phyloP scores from a whole-genome alignment of 2,797 vertebrate species.

The Adrianichthys oophorus region DNA sequence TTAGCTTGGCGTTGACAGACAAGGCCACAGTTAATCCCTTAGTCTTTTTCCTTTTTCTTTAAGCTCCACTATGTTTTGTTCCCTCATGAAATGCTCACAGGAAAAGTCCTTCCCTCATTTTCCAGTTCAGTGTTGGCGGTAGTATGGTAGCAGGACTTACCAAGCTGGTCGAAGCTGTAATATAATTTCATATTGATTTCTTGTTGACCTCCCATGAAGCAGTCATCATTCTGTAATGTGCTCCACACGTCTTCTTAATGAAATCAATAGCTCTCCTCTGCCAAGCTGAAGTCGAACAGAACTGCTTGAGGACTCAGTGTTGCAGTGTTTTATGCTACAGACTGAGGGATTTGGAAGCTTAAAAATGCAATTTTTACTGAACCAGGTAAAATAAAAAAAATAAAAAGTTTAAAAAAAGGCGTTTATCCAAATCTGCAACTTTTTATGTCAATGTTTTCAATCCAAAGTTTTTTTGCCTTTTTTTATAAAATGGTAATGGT shows the following conservation, averaged over 20 bases:
- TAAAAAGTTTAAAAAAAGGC: too few species aligned
- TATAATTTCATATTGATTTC: constrained; percentile 86
- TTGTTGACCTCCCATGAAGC: constrained; percentile 86
- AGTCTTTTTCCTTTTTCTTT: constrained; percentile 15
- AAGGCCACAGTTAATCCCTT: constrained; percentile 43
- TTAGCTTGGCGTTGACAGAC: constrained; percentile 29
- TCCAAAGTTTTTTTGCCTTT: neutral
- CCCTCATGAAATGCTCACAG: constrained; percentile 42
- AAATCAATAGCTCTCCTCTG: constrained; percentile 79
- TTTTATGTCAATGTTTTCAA: constrained; percentile 11
- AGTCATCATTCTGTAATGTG: constrained; percentile 85
- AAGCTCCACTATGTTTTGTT: constrained; percentile 37
- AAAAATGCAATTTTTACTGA: constrained; percentile 38
- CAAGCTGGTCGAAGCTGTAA: constrained; percentile 70
- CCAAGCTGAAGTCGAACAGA: constrained; percentile 65
- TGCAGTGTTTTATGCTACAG: constrained; percentile 40
- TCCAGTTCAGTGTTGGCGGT: constrained; percentile 47
- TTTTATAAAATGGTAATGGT: constrained; percentile 7
- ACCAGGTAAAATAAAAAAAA: too few species aligned
- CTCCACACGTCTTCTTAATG: constrained; percentile 81
- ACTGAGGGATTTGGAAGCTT: constrained; percentile 32
- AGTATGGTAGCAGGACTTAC: constrained; percentile 49
- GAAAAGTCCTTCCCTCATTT: constrained; percentile 51
- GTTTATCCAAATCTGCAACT: too few species aligned
- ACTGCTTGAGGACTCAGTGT: constrained; percentile 64